phyloP scores from a whole-genome alignment of 2,797 vertebrate species.

The Adrianichthys oophorus region DNA sequence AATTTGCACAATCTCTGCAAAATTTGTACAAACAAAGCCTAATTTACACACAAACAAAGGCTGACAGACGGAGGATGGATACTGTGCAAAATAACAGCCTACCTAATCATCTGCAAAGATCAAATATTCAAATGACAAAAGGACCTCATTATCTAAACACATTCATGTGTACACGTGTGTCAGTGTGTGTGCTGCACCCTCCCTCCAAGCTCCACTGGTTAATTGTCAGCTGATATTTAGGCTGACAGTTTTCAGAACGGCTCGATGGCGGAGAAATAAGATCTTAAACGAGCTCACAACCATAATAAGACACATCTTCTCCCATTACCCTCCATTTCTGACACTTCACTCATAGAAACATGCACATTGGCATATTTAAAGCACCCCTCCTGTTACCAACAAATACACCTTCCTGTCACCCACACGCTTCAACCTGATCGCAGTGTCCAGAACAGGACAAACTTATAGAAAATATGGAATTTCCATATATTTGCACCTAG shows the following conservation, averaged over 20 bases:
- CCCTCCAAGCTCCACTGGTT: slow-evolving; percentile 49
- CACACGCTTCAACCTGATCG: slow-evolving; percentile 34
- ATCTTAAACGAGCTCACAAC: slow-evolving; percentile 54
- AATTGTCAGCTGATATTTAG: slow-evolving; percentile 77
- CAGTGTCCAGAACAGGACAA: slow-evolving; percentile 40
- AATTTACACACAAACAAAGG: slow-evolving; percentile 70
- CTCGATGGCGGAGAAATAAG: slow-evolving; percentile 63
- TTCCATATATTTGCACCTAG: slow-evolving; percentile 13
- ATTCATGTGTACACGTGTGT: slow-evolving; percentile 32
- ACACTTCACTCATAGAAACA: slow-evolving; percentile 45
- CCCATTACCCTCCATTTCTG: slow-evolving; percentile 53
- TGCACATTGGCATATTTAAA: slow-evolving; percentile 16
- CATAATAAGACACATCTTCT: slow-evolving; percentile 70
- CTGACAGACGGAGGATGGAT: slow-evolving; percentile 42
- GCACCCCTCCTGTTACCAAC: slow-evolving; percentile 29
- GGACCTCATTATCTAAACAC: slow-evolving; percentile 73
- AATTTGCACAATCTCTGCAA: slow-evolving; percentile 29
- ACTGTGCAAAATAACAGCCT: slow-evolving; percentile 62
- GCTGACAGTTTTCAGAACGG: slow-evolving; percentile 62
- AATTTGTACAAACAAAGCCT: slow-evolving; percentile 51
- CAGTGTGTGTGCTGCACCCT: slow-evolving; percentile 23
- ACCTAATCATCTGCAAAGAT: slow-evolving; percentile 74
- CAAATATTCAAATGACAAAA: slow-evolving; percentile 81
- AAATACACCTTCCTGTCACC: slow-evolving; percentile 12
- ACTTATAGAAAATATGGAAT: slow-evolving; percentile 28